phyloP scores from a whole-genome alignment of 2,797 vertebrate genomes.

The Tenualosa thibaudeaui region DNA sequence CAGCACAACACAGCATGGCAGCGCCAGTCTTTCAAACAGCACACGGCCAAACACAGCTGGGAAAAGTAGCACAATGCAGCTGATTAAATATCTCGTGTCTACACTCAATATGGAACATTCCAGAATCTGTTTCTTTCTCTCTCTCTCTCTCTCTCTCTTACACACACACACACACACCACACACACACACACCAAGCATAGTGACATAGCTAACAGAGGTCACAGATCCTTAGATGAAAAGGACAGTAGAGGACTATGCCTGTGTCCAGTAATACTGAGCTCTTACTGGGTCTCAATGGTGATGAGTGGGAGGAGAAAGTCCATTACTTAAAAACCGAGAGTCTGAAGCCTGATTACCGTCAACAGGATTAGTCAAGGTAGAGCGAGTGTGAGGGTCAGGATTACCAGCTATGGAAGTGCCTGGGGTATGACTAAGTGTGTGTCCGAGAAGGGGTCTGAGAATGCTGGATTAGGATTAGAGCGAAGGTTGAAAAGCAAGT shows the following conservation, averaged over 20 bases:
- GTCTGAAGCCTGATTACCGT: neutral
- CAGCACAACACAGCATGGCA: neutral
- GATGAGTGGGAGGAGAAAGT: neutral
- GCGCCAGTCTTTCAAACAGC: neutral
- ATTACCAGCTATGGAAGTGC: neutral
- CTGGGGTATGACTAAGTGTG: neutral
- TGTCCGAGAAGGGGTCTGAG: neutral
- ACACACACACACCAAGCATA: neutral
- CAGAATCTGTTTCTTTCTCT: neutral
- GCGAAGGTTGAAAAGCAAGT: constrained; percentile 27
- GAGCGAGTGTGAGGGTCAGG: neutral
- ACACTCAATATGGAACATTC: neutral
- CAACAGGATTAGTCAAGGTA: constrained; percentile 4
- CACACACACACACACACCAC: neutral
- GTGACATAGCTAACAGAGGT: neutral
- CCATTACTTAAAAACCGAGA: neutral
- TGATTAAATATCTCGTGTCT: neutral
- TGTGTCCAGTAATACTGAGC: neutral
- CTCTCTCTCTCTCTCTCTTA: neutral
- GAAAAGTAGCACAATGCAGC: neutral
- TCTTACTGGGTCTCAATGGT: neutral
- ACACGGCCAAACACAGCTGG: neutral
- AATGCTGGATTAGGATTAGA: constrained; percentile 29
- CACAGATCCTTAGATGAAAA: neutral
- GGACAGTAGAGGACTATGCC: neutral